phyloP scores from a whole-genome alignment of 2,113 vertebrate genomes.

The Podilymbus podiceps region DNA sequence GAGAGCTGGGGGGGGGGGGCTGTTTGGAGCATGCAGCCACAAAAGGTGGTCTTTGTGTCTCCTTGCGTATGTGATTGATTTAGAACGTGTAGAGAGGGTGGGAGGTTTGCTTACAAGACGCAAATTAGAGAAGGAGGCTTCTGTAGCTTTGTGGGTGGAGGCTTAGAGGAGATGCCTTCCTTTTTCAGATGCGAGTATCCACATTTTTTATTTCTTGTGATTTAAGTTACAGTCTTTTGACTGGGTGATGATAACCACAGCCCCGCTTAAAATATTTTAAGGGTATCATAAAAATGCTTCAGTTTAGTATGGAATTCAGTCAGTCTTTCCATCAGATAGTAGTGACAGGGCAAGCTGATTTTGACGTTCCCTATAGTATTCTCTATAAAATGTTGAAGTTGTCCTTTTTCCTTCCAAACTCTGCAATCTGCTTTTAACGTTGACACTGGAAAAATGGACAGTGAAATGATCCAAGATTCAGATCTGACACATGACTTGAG shows the following conservation, averaged over 20 bases:
- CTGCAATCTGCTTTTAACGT: constrained; percentile 32
- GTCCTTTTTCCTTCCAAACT: constrained; percentile 12
- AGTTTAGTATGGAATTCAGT: background rate
- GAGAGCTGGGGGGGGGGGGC: background rate
- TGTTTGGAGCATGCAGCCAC: background rate
- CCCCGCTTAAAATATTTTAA: background rate
- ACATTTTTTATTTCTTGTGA: background rate
- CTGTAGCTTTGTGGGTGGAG: constrained; percentile 23
- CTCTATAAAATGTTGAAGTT: background rate
- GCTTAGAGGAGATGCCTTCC: constrained; percentile 26
- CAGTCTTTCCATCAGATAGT: background rate
- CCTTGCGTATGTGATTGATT: background rate
- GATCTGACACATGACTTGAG: constrained; percentile 60
- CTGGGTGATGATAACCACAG: background rate
- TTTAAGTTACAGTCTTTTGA: background rate
- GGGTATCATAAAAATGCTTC: background rate
- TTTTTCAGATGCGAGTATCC: background rate
- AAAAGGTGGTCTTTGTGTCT: background rate
- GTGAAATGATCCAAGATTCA: constrained; percentile 67
- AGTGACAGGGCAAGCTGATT: background rate
- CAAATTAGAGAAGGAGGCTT: constrained; percentile 29
- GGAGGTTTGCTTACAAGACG: constrained; percentile 25
- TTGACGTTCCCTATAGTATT: background rate
- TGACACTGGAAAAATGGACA: constrained; percentile 59
- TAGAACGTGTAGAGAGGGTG: background rate